Evolutionary conservation across 2,113 vertebrate genomes (phyloP), one percentile per base, ranked within the genome.

Genomic region (Gymnorhina tibicen): DNA sequence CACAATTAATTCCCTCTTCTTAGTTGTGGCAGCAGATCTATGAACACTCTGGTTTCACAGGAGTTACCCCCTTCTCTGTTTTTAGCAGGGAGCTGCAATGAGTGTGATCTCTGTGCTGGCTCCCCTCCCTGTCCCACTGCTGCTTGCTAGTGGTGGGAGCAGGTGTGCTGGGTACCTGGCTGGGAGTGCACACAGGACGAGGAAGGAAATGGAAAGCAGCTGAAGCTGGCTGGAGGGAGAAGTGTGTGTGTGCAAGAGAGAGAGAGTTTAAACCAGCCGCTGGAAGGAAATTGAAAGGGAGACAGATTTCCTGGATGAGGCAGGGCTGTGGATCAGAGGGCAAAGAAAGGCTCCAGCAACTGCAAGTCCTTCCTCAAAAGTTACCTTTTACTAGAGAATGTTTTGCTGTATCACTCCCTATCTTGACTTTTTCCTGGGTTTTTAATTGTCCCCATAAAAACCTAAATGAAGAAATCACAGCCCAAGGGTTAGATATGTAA

Each of bases 211-310:
- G 30, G 77, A 85, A 88, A 87, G 68, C 68, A 95, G 94, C 91
- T 97, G 92, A 96, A 60, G 79, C 16, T 50, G 63, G 69, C 63
- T 83, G 64, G 39, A 76, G 68, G 70, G 68, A 60, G 76, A 91
- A 63, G 32, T 70, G 66, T 77, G 86, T 41, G 28, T 80, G 59
- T 64, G n/a, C n/a, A n/a, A n/a, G n/a, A n/a, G 30, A 68, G 82
- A 26, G 41, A 70, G 41, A 73, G 46, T 90, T 95, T 85, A 91
- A 87, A 85, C 37, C 76, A 82, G 37, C 67, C 0, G 0, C 93
- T 85, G 67, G 72, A 91, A 96, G 85, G 82, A 62, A 94, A 97
- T 93, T 76, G 83, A 95, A 97, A 96, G 91, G 68, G 26, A 95
- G 94, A 72, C 47, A 81, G 89, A 83, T 95, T 87, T 87, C 88